These are phyloP conservation scores for Ascaphus truei DNA, from an alignment of 2,113 vertebrate genomes.

Conservation along the genomic window DNA sequence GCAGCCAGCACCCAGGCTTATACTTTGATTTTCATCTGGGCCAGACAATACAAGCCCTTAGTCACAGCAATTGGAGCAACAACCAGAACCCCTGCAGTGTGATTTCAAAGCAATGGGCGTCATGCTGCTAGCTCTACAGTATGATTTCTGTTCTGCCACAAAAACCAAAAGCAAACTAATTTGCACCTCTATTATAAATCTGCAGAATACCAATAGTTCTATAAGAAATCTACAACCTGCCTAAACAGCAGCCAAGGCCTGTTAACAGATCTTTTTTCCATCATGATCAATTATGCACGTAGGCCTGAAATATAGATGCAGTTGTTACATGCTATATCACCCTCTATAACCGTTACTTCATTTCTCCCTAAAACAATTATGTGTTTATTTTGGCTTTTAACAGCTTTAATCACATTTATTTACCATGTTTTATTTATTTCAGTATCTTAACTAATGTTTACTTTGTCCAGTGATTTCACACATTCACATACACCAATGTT, in stretches of 20 bases:
- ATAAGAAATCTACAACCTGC: conserved; percentile 63
- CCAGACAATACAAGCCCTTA: conserved; percentile 61
- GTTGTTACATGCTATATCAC: conserved; percentile 58
- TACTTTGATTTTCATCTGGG: conserved; percentile 72
- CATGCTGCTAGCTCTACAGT: conserved; percentile 68
- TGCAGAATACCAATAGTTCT: conserved; percentile 65
- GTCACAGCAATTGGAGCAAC: conserved; percentile 47
- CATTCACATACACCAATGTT: neutral
- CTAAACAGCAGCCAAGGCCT: conserved; percentile 62
- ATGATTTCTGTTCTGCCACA: conserved; percentile 63
- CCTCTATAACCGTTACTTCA: conserved; percentile 42
- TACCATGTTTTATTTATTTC: conserved; percentile 62
- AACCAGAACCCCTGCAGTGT: conserved; percentile 61
- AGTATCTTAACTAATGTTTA: conserved; percentile 48
- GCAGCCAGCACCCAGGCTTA: conserved; percentile 64
- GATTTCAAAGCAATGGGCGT: conserved; percentile 74
- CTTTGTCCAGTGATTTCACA: conserved; percentile 38
- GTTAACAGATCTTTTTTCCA: conserved; percentile 73
- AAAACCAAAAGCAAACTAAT: conserved; percentile 59
- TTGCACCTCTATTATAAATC: conserved; percentile 75
- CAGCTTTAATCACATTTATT: conserved; percentile 76
- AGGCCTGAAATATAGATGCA: conserved; percentile 54
- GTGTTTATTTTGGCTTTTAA: conserved; percentile 79
- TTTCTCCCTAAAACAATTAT: conserved; percentile 69
- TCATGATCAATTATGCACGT: conserved; percentile 62